Evolutionary conservation across 2,797 vertebrate genomes (phyloP).

Genomic region (Vultur gryphus): DNA sequence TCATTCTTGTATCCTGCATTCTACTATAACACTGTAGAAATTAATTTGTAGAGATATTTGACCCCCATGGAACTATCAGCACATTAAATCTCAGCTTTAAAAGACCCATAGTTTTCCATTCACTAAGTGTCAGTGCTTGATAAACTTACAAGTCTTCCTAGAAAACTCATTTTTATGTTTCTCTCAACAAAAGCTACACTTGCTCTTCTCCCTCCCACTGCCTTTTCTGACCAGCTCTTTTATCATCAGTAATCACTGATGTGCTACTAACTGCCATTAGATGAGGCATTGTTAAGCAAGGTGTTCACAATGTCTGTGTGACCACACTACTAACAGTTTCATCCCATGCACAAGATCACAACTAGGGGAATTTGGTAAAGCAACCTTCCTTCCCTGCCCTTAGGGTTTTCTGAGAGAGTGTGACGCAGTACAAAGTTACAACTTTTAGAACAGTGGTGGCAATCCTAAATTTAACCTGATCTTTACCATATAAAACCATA

Average conservation of each 20-base stretch:
- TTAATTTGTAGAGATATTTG: background rate
- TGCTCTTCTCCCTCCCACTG: background rate
- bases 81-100: background rate
- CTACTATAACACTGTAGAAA: background rate
- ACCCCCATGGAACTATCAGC: background rate
- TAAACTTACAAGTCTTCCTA: background rate
- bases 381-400: background rate
- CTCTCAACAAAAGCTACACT: background rate
- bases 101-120: background rate
- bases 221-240: background rate
- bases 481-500: accelerated
- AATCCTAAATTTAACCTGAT: background rate
- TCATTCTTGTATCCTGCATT: background rate
- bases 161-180: background rate
- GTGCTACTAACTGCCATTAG: background rate
- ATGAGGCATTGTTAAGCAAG: accelerated
- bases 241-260: background rate
- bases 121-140: background rate
- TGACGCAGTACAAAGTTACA: background rate
- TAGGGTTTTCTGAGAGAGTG: accelerated
- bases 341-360: background rate
- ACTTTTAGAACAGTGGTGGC: accelerated
- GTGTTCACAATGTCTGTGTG: background rate
- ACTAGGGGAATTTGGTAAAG: background rate
- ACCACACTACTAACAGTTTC: background rate